Evolutionary conservation across 2,113 vertebrate species (phyloP), one percentile per base, ranked within the genome.

Genomic region (Leucopsar rothschildi): DNA sequence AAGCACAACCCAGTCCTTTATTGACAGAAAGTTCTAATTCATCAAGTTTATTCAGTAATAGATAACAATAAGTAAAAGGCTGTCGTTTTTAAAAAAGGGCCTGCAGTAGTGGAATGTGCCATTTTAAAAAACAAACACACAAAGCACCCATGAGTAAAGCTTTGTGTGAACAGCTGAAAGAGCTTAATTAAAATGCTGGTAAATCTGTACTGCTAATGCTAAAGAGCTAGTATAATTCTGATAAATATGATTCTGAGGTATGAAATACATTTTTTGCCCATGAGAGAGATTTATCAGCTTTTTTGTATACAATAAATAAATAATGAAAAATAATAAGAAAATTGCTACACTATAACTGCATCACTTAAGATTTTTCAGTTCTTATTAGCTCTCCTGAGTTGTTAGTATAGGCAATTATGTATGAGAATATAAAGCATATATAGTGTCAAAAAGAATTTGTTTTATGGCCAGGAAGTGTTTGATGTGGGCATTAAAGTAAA

Each of bases 401-500:
- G 47, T 96, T 79, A 83, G 40, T 88, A 69, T 86, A 42, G 73
- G 25, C 76, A 93, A 95, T 87, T 96, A 92, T 66, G 25, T 79
- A 53, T 94, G 85, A 87, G 78, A 78, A 71, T 92, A 73, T 84
- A 78, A 92, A 93, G 60, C 12, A 11, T 87, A 85, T 60, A 78
- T 64, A 61, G 78, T 87, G 64, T 94, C 88, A 88, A 84, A 86
- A 93, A 21, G 22, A 81, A 88, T 93, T 95, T 94, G 44, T 71
- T 94, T 85, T 79, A 31, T 86, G 88, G 40, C 64, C 57, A 75
- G n/a, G 33, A 93, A 90, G 39, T 57, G 70, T 96, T 97, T 96
- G 95, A 97, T 96, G 69, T 92, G 59, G 56, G n/a, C 69, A 95
- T 97, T 96, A 87, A 93, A 92, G 70, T 84, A 55, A 71, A 91